Percentiles rank a stretch among this genome's conserved stretches.
Conservation (phyloP, 2,888 invertebrate species). For the Pharmacophagus antenor region DNA sequence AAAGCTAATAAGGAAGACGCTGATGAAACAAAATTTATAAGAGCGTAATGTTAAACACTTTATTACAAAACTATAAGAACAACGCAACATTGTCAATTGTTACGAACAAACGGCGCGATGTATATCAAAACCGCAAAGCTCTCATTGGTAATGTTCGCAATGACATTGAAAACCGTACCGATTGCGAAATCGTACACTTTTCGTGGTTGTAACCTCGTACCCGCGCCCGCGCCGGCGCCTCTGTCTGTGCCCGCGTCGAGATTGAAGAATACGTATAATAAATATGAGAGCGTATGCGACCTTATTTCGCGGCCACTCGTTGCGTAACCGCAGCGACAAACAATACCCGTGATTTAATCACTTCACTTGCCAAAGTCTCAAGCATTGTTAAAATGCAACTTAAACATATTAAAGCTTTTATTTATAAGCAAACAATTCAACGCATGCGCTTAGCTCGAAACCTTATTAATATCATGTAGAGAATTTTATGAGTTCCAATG, state of each 20-base stretch:
- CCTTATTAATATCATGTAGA: too few species aligned
- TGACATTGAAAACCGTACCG: constrained; percentile 72
- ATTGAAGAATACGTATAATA: constrained; percentile 79
- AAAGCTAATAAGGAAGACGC: neutral
- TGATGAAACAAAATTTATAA: neutral
- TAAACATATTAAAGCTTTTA: neutral
- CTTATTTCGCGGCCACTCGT: constrained; percentile 74
- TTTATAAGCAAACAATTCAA: neutral
- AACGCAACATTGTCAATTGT: neutral
- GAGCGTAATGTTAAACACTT: neutral
- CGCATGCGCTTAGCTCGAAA: neutral
- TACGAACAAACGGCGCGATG: constrained; percentile 29
- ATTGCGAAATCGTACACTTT: constrained; percentile 78
- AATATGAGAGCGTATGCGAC: constrained; percentile 78
- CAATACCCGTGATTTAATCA: constrained; percentile 52
- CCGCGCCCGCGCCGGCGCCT: constrained; percentile 48
- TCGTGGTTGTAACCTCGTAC: constrained; percentile 66
- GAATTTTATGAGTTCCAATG: too few species aligned
- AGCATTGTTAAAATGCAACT: neutral
- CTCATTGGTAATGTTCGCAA: constrained; percentile 56
- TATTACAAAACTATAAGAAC: neutral
- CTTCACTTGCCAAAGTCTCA: constrained; percentile 20
- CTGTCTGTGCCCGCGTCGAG: constrained; percentile 59
- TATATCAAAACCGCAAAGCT: constrained; percentile 40
- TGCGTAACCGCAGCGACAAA: constrained; percentile 72